Conservation (phyloP, 1,140 invertebrate species). For the Macrotrachela quadricornifera region DNA sequence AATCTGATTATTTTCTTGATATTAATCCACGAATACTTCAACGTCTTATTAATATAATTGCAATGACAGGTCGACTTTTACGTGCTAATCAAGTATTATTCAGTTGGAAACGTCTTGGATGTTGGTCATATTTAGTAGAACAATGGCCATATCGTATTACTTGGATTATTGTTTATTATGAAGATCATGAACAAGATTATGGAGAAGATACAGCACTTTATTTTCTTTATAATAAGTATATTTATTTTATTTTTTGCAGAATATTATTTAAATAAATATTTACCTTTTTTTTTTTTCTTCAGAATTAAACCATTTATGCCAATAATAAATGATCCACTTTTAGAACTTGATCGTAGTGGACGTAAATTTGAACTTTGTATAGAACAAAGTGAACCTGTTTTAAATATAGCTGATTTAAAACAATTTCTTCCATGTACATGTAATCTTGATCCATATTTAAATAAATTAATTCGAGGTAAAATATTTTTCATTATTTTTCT, state of each 20-base stretch:
- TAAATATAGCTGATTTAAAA: constrained; percentile 53
- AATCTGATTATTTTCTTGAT: constrained; percentile 40
- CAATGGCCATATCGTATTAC: constrained; percentile 93
- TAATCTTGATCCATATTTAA: constrained; percentile 79
- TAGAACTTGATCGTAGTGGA: constrained; percentile 76
- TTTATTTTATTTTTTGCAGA: constrained; percentile 13
- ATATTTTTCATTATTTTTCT: neutral
- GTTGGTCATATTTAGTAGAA: constrained; percentile 93
- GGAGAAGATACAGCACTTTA: constrained; percentile 66
- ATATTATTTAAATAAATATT: neutral
- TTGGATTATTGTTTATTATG: constrained; percentile 84
- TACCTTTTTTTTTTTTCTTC: constrained; percentile 14
- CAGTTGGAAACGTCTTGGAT: constrained; percentile 86
- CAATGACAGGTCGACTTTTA: constrained; percentile 73
- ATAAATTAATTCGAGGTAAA: constrained; percentile 73
- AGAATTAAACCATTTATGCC: constrained; percentile 47
- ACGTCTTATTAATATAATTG: constrained; percentile 85
- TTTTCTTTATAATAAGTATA: constrained; percentile 68
- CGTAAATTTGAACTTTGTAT: constrained; percentile 78
- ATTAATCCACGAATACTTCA: constrained; percentile 89
- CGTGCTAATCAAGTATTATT: constrained; percentile 97
- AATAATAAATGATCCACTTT: constrained; percentile 55
- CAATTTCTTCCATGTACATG: constrained; percentile 87
- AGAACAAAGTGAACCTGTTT: constrained; percentile 51
- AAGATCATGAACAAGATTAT: constrained; percentile 59